A percentile compares a stretch with the other conserved stretches of the same genome.
phyloP scores from a whole-genome alignment of 2,797 vertebrate genomes.

The Lithobates pipiens region DNA sequence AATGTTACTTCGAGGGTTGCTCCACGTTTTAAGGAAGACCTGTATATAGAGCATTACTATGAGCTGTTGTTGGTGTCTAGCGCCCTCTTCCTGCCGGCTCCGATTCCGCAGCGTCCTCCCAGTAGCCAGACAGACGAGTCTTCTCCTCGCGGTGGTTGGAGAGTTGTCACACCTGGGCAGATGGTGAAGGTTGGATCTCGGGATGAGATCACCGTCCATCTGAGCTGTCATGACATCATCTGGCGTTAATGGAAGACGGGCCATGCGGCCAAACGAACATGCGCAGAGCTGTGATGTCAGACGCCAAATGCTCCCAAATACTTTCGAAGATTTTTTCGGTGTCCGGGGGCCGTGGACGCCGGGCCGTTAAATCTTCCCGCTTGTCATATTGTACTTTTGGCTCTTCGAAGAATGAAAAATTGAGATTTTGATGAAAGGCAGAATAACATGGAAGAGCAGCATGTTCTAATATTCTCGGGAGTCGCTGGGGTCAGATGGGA shows the following conservation, averaged over 20 bases:
- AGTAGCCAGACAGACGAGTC: too few species aligned
- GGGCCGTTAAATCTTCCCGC: background rate
- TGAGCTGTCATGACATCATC: conserved; percentile 15
- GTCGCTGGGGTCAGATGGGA: background rate
- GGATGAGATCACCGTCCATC: background rate
- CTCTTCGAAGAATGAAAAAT: conserved; percentile 12
- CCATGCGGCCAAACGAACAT: background rate
- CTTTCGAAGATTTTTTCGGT: background rate
- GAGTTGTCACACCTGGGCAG: background rate
- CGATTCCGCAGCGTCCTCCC: too few species aligned
- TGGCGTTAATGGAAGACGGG: background rate
- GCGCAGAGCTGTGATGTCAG: background rate
- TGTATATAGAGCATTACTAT: too few species aligned
- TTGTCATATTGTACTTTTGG: conserved; percentile 9
- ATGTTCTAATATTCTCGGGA: background rate
- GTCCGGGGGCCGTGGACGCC: background rate
- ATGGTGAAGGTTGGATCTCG: background rate
- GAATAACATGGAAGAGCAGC: conserved; percentile 5
- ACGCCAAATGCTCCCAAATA: background rate
- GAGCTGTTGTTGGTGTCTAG: background rate
- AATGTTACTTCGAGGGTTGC: too few species aligned
- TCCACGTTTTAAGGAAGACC: too few species aligned
- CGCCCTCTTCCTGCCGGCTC: background rate
- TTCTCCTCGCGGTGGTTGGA: too few species aligned
- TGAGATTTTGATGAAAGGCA: conserved; percentile 34